These are phyloP conservation scores for Cactoblastis cactorum DNA, from an alignment of 2,888 invertebrate genomes.

Conservation along the genomic window DNA sequence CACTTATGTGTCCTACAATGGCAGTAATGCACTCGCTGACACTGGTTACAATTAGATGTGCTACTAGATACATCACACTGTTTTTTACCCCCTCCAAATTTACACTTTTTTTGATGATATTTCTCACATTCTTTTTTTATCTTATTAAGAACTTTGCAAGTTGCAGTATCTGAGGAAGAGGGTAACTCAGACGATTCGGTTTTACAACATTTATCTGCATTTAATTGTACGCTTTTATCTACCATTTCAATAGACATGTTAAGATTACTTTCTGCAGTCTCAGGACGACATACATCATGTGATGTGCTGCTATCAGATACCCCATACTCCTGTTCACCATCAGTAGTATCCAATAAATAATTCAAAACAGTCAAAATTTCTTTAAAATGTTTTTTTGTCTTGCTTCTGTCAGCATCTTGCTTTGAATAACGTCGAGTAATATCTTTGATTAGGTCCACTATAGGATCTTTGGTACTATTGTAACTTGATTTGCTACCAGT, in stretches of 20 bases:
- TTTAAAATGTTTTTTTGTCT: slow-evolving; percentile 62
- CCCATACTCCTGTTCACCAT: slow-evolving; percentile 36
- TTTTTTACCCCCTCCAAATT: slow-evolving; percentile 29
- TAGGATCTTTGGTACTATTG: slow-evolving; percentile 29
- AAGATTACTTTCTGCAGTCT: background rate
- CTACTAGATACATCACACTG: slow-evolving; percentile 59
- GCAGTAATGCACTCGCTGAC: slow-evolving; percentile 53
- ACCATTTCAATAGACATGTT: slow-evolving; percentile 24
- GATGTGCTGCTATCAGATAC: slow-evolving; percentile 16
- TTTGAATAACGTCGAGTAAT: slow-evolving; percentile 69
- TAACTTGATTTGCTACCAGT: slow-evolving; percentile 20
- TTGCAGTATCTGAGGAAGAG: slow-evolving; percentile 60
- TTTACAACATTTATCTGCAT: slow-evolving; percentile 25
- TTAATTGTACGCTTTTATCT: slow-evolving; percentile 51
- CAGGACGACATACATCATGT: slow-evolving; percentile 4
- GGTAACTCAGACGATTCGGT: slow-evolving; percentile 55
- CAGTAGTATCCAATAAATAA: slow-evolving; percentile 67
- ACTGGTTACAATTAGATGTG: slow-evolving; percentile 60
- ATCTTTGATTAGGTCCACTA: slow-evolving; percentile 57
- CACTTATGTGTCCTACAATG: slow-evolving; percentile 54
- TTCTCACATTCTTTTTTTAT: slow-evolving; percentile 67
- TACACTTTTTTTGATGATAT: slow-evolving; percentile 60
- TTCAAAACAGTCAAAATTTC: slow-evolving; percentile 63
- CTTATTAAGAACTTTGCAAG: slow-evolving; percentile 60
- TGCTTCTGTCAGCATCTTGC: slow-evolving; percentile 47